Conservation (phyloP, 2,113 vertebrate species). For the Lamprotornis superbus region DNA sequence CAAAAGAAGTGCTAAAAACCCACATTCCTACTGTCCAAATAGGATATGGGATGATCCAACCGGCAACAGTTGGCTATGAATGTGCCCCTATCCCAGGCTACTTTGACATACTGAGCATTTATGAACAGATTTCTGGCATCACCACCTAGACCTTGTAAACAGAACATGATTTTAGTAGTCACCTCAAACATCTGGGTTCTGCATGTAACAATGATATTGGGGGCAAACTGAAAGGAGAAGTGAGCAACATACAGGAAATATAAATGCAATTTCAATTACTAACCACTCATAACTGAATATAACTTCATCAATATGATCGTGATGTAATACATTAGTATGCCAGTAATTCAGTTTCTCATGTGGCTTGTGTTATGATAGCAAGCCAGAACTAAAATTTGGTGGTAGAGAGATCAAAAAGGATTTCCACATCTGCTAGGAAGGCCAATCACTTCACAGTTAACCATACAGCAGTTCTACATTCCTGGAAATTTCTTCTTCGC, state of each 20-base stretch:
- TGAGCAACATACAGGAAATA: neutral
- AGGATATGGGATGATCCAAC: neutral
- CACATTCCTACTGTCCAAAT: neutral
- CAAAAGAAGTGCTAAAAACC: neutral
- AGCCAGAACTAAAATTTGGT: neutral
- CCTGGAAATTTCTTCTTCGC: neutral
- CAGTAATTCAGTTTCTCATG: neutral
- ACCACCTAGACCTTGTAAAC: fast-evolving
- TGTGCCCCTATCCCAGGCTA: neutral
- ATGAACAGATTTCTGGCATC: neutral
- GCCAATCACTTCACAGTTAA: neutral
- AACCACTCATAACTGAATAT: neutral
- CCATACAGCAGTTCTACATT: neutral
- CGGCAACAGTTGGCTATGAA: neutral
- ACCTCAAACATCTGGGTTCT: neutral
- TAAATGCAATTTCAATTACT: neutral
- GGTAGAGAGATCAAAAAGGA: neutral
- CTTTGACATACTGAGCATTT: neutral
- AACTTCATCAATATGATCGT: neutral
- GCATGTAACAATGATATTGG: neutral
- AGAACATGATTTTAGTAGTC: neutral
- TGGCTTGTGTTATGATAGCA: neutral
- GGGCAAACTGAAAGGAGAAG: neutral
- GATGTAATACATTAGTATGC: neutral
- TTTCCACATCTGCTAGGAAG: neutral